These are phyloP conservation scores for Podarcis siculus DNA, from an alignment of 2,797 vertebrate species.

Conservation along the genomic window DNA sequence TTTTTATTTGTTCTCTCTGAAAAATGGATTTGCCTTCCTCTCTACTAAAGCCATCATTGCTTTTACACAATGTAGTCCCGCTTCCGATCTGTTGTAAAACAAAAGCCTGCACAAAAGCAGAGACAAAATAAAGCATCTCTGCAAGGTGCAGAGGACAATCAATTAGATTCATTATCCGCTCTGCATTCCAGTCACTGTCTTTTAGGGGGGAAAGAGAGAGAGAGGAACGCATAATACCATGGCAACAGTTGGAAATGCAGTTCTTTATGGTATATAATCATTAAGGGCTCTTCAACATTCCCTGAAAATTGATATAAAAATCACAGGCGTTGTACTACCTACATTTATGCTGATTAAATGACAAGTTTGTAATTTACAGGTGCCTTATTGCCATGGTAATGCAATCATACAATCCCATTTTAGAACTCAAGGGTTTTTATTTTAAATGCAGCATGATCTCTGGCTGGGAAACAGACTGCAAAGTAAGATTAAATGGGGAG, in stretches of 20 bases:
- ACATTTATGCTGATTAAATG: slow-evolving; percentile 82
- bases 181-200: slow-evolving; percentile 81
- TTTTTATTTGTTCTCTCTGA: slow-evolving; percentile 62
- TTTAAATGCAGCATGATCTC: slow-evolving; percentile 73
- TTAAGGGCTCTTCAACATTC: slow-evolving; percentile 77
- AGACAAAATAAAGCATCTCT: slow-evolving; percentile 69
- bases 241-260: slow-evolving; percentile 80
- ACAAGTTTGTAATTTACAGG: slow-evolving; percentile 82
- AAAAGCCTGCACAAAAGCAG: slow-evolving; percentile 68
- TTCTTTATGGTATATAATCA: slow-evolving; percentile 79
- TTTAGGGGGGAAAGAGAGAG: slow-evolving; percentile 54
- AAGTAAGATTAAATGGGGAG: slow-evolving; percentile 80
- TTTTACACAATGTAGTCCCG: slow-evolving; percentile 59
- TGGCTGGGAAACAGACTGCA: slow-evolving; percentile 70
- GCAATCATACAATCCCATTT: slow-evolving; percentile 79
- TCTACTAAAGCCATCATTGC: slow-evolving; percentile 57
- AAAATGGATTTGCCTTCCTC: slow-evolving; percentile 57
- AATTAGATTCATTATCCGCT: slow-evolving; percentile 80
- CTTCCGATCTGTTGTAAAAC: slow-evolving; percentile 63
- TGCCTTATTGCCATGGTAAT: slow-evolving; percentile 81
- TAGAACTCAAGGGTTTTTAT: slow-evolving; percentile 76
- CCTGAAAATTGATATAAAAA: slow-evolving; percentile 63
- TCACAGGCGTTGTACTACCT: slow-evolving; percentile 76
- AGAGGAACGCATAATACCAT: slow-evolving; percentile 76
- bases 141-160: slow-evolving; percentile 72